Evolutionary conservation across 2,888 invertebrate genomes (phyloP).

Genomic region (Oscheius sp.): DNA sequence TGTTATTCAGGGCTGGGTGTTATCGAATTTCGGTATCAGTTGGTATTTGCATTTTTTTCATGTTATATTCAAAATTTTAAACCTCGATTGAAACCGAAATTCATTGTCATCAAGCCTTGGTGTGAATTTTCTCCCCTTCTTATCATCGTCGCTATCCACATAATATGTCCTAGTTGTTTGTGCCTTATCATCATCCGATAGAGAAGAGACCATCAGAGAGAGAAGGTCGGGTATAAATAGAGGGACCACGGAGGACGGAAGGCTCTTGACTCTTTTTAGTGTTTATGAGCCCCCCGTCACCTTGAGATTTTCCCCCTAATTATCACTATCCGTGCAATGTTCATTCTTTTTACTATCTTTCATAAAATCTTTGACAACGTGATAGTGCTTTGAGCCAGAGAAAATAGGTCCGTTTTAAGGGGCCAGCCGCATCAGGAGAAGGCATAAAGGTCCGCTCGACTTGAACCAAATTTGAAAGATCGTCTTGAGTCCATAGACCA

Average conservation of each 20-base stretch:
- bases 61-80: no score
- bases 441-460: slow-evolving; percentile 53
- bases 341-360: background rate
- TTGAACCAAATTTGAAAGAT: slow-evolving; percentile 37
- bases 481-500: slow-evolving; percentile 74
- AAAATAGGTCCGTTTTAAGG: slow-evolving; percentile 44
- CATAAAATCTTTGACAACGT: slow-evolving; percentile 54
- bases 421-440: slow-evolving; percentile 14
- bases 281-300: background rate
- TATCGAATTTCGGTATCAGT: no score
- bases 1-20: no score
- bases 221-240: background rate
- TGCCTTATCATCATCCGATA: slow-evolving; percentile 9
- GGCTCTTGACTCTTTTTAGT: background rate
- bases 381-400: slow-evolving; percentile 55
- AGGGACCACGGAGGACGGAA: background rate
- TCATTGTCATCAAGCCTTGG: background rate
- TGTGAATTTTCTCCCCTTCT: slow-evolving; percentile 1
- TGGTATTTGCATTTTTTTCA: no score
- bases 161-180: slow-evolving; percentile 11
- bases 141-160: slow-evolving; percentile 5
- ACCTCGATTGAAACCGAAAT: no score
- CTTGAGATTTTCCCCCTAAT: slow-evolving; percentile 6
- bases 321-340: slow-evolving; percentile 8
- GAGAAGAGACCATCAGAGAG: background rate